Base-by-base conservation (phyloP, 1,140 invertebrate genomes). In the Drosophila nebulosa region DNA sequence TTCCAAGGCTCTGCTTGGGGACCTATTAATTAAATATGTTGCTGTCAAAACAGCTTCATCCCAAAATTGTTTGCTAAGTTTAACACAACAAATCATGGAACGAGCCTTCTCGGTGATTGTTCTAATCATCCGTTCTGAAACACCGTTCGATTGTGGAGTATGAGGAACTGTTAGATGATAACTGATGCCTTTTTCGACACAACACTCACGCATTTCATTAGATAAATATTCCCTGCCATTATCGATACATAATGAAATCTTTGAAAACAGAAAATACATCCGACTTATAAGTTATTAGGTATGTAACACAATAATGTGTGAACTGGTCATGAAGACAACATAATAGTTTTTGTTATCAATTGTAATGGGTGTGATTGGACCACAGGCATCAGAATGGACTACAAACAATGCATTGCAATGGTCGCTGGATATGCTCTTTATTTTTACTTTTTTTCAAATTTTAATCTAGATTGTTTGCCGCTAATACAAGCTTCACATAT, bases 81-180 rank as follows among this genome's bases (percentile, higher is more conserved):
- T 51, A 12, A 21, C 46, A 12, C 46, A 21, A 12, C 21, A n/a
- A 24, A 51, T 24, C 21, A 51, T 51, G 4, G 18, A 12, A 22
- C 91, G 76, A 39, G 91, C 89, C 62, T 89, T 92, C 86, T 92
- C 92, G 7, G 86, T 91, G 24, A 93, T 84, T 14, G 92, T 92
- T 30, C 90, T 66, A 62, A 91, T 92, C 78, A 92, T 92, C 30
- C 92, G 73, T 69, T 94, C 93, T 18, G 92, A 75, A 2, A 93
- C 90, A 69, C 92, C 92, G 91, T 94, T 94, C 77, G 90, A 76
- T 69, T 94, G 90, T 57, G 93, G 92, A 7, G 91, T 92, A 61
- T 92, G 88, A 92, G 88, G 24, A 42, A 92, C 84, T 6, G 88
- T 92, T 24, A 69, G 50, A 22, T 63, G 52, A 51, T 63, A 92